Evolutionary conservation across 1,140 invertebrate species (phyloP), one percentile per base, ranked within the genome.

Genomic region (Phymastichus coffea): DNA sequence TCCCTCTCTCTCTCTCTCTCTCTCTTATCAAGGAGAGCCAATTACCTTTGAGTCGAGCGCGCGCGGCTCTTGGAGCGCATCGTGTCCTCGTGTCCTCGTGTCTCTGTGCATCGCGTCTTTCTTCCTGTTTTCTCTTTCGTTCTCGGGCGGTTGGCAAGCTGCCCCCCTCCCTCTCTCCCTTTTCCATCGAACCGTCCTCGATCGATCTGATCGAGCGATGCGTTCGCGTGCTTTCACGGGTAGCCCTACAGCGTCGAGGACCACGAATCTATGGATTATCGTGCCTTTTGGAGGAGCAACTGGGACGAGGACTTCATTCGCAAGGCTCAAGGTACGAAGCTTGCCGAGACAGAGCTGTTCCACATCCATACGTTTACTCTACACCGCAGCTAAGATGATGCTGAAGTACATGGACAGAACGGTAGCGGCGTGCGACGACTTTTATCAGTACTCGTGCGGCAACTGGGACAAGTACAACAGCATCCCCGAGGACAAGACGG

Each of bases 371-470:
- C 28, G 28, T 33, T 33, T 33, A 6, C 6, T 49, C 30, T 63
- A 37, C 25, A 49, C 74, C 60, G 30, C 63, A 82, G 82, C 76
- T 40, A 82, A 83, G 61, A 85, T 88, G 60, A 91, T 92, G 89
- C 79, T 81, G 61, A 83, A 85, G 57, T 90, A 88, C 65, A 94
- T 95, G 89, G 90, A 95, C 68, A 73, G 68, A 1, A 79, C 73
- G 15, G 84, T 85, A 0, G 85, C 95, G 77, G 94, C 95, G 0
- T 98, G 95, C 73, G 79, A 89, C 2, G 93, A 98, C 74, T 97
- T 97, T 74, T 97, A 95, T 74, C 85, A 91, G 68, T 97, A 88
- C 69, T 88, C 93, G 0, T 97, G 94, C 72, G 93, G 93, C 14
- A 91, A 92, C 63, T 95, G 93, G 93, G 85, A 87, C 23, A 84